phyloP scores from a whole-genome alignment of 2,113 vertebrate genomes.

The Pelvicachromis taeniatus region DNA sequence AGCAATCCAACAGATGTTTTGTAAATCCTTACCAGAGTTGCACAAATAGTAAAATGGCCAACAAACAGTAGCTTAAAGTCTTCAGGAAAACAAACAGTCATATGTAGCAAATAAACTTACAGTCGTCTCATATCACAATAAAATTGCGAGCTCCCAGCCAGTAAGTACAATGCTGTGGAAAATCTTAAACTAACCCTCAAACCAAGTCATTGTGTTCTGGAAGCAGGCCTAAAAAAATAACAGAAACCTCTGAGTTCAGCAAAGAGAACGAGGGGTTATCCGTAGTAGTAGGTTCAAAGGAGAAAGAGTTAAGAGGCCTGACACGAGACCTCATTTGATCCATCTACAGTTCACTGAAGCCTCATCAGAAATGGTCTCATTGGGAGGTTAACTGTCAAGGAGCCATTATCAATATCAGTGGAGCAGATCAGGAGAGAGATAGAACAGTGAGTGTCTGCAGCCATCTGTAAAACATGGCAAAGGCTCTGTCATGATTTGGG shows the following conservation, averaged over 20 bases:
- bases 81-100: not conserved
- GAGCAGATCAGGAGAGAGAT: no score
- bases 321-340: not conserved
- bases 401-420: not conserved
- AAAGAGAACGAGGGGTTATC: not conserved
- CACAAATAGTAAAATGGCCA: not conserved
- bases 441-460: not conserved
- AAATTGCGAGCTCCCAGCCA: not conserved
- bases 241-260: not conserved
- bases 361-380: not conserved
- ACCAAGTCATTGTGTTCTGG: not conserved
- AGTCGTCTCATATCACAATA: not conserved
- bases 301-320: not conserved
- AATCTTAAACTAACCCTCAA: not conserved
- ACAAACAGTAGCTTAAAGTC: not conserved
- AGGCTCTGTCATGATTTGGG: not conserved
- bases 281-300: not conserved
- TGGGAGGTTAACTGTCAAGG: not conserved
- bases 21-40: not conserved
- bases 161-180: not conserved
- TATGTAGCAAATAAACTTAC: not conserved
- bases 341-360: not conserved
- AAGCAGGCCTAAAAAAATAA: not conserved
- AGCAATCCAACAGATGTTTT: not conserved
- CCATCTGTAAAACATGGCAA: not conserved